Evolutionary conservation across 2,113 vertebrate genomes (phyloP).

Genomic region (Macrotis lagotis): DNA sequence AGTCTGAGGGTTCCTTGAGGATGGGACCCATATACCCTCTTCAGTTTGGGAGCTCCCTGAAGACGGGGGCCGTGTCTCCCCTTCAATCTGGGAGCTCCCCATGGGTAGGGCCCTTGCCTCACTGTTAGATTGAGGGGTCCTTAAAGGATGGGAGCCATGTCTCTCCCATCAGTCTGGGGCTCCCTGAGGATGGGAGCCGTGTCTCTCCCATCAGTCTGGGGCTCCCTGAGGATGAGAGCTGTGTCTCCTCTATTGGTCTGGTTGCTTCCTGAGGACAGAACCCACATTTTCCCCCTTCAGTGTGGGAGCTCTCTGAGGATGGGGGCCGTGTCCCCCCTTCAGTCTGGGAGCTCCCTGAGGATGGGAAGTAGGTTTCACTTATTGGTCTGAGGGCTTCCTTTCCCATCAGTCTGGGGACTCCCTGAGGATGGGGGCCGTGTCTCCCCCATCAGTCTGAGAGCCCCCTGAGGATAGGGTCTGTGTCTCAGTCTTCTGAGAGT

Average conservation of each 20-base stretch:
- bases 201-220: background rate
- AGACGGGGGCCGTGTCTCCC: slow-evolving; percentile 2
- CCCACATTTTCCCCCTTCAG: no score
- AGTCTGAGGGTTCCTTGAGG: background rate
- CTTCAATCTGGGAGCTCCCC: slow-evolving; percentile 24
- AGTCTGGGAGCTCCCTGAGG: background rate
- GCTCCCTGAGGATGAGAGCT: background rate
- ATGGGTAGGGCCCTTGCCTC: background rate
- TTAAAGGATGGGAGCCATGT: background rate
- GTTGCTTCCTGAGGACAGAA: no score
- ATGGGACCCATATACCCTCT: slow-evolving; percentile 44
- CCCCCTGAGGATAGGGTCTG: background rate
- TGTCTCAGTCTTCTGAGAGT: slow-evolving; percentile 23
- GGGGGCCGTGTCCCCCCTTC: background rate
- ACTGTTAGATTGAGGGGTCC: background rate
- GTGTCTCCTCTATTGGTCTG: slow-evolving; percentile 19
- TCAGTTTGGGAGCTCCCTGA: slow-evolving; percentile 38
- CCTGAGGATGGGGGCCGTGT: background rate
- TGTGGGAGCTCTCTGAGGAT: background rate
- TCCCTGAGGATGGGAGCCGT: background rate
- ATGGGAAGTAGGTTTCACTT: background rate
- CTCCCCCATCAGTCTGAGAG: background rate
- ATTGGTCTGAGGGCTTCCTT: background rate
- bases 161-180: slow-evolving; percentile 45
- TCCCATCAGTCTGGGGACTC: slow-evolving; percentile 39